Conservation (phyloP, 2,888 invertebrate species). For the Tiliacea citrago region DNA sequence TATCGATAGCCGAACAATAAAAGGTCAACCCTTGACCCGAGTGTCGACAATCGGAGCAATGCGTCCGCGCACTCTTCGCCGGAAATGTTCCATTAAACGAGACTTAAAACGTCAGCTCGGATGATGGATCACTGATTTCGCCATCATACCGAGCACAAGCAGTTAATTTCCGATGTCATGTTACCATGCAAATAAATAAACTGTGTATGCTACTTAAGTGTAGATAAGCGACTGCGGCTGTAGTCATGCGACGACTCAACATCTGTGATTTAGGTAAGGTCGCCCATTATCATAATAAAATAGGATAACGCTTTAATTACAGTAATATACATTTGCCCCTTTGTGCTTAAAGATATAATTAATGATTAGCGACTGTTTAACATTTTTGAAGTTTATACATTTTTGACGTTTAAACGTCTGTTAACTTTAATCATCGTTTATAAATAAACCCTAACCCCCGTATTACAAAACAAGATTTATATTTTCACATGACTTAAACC, state of each 20-base stretch:
- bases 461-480: no score
- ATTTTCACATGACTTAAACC: no score
- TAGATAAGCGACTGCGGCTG: conserved; percentile 44
- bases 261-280: conserved; percentile 49
- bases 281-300: conserved; percentile 33
- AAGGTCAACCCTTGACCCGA: conserved; percentile 79
- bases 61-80: conserved; percentile 75
- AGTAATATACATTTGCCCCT: no score
- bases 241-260: conserved; percentile 53
- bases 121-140: conserved; percentile 75
- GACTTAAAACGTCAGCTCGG: conserved; percentile 72
- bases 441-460: no score
- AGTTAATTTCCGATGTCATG: conserved; percentile 71
- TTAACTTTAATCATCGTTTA: no score
- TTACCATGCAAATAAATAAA: conserved; percentile 67
- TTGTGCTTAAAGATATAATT: no score
- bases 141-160: conserved; percentile 65
- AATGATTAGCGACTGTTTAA: no score
- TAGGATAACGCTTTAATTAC: background rate
- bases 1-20: conserved; percentile 81
- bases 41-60: conserved; percentile 74
- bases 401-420: no score
- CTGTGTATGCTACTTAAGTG: conserved; percentile 41
- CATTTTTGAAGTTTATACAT: no score
- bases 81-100: conserved; percentile 79